Base-by-base conservation (phyloP, 2,888 invertebrate species). In the Geophilus truncorum region DNA sequence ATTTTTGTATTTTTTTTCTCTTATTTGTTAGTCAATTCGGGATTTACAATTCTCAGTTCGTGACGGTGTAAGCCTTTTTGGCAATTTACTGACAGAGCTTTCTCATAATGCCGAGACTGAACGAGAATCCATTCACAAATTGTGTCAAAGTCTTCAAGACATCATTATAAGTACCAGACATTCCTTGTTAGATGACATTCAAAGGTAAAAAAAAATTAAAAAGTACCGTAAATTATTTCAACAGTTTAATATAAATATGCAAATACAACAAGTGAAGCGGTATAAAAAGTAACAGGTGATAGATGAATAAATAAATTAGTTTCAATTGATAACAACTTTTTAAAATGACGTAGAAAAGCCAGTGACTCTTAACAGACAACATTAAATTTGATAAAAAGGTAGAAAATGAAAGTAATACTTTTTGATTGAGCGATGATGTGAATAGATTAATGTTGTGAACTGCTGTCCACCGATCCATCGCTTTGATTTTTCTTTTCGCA, bases 111-210 rank as follows among this genome's bases (percentile, higher is more conserved):
- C 91, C 85, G 91, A 92, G 81, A 87, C 90, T 0, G 92, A 92
- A 85, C 91, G 91, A 85, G 90, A 90, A 82, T 90, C 91, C 1
- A 89, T 93, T 80, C 90, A 90, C 84, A 89, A 90, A 6, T 90
- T 92, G 83, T 92, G 91, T 84, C 91, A 92, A 83, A 91, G 91
- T 12, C 89, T 91, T 86, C 90, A 91, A 84, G 92, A 92, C 83
- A 90, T 90, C 2, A 90, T 93, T 83, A 90, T 90, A 21, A 91
- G 91, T 85, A 92, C 91, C 0, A 91, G 92, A 84, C 89, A 90
- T 0, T 88, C 89, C 12, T 90, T 92, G 85, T 87, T 92, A 6
- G 88, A 91, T 85, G 92, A 92, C 85, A 90, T 93, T 9, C 92
- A 92, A 84, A 89, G 91, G 86, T 92, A 90, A 84, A 70, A 25